A percentile compares a stretch with the other conserved stretches of the same genome.
These are phyloP conservation scores for Alentia gelatinosa DNA, from an alignment of 2,888 invertebrate genomes.

Conservation along the genomic window DNA sequence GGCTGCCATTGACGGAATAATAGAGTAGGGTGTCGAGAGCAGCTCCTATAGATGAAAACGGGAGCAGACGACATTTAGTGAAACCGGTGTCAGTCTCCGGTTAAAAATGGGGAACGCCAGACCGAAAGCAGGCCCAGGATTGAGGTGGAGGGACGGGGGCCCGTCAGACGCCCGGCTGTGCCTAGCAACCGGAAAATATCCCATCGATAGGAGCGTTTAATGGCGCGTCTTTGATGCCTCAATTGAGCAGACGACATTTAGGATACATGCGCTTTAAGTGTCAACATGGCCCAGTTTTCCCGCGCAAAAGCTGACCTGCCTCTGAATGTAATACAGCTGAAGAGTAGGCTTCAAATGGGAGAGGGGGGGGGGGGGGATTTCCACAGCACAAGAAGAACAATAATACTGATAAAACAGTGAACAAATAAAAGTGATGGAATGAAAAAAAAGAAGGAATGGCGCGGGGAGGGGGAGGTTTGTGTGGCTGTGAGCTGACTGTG, in stretches of 20 bases:
- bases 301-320: not conserved
- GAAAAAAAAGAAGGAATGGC: not conserved
- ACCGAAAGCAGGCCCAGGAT: not conserved
- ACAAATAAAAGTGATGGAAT: not conserved
- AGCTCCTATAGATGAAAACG: not conserved
- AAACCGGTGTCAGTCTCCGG: not conserved
- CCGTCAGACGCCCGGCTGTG: not conserved
- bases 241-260: not conserved
- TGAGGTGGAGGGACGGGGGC: not conserved
- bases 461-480: not conserved
- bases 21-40: not conserved
- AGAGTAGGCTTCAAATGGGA: not conserved
- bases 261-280: not conserved
- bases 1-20: not conserved
- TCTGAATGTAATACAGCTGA: not conserved
- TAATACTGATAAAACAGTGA: not conserved
- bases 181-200: constrained; percentile 16
- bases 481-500: not conserved
- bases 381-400: not conserved
- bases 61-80: not conserved
- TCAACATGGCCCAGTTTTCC: not conserved
- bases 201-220: constrained; percentile 12
- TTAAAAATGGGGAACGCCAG: not conserved
- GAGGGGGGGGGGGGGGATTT: not conserved
- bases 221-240: not conserved